Evolutionary conservation across 2,797 vertebrate species (phyloP).

Genomic region (Coregonus sp.): DNA sequence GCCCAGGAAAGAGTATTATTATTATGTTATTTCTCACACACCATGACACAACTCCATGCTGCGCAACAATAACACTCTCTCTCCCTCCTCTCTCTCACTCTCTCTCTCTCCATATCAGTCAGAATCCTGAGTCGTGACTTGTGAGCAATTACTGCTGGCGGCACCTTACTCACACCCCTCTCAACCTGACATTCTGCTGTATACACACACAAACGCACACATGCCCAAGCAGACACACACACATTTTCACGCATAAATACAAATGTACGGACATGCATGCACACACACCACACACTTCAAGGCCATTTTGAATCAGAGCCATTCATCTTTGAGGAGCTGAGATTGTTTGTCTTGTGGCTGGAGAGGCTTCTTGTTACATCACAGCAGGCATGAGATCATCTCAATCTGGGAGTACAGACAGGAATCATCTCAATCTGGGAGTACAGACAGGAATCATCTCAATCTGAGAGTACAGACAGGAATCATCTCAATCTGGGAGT

Average conservation of each 20-base stretch:
- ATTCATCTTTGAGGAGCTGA: neutral
- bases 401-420: too few species aligned
- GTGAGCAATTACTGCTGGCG: constrained; percentile 6
- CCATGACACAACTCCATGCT: constrained; percentile 41
- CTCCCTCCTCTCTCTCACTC: too few species aligned
- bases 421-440: too few species aligned
- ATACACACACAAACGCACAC: neutral
- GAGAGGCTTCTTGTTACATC: neutral
- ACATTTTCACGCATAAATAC: too few species aligned
- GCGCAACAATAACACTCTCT: constrained; percentile 15
- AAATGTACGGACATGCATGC: too few species aligned
- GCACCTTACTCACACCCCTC: neutral
- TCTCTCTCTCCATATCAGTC: neutral
- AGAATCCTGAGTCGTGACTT: constrained; percentile 11
- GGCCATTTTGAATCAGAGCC: neutral
- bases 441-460: too few species aligned
- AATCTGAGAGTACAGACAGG: too few species aligned
- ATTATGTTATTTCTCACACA: constrained; percentile 34
- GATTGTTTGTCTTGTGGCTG: neutral
- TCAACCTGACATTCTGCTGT: neutral
- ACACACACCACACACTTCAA: neutral
- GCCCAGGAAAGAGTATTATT: neutral
- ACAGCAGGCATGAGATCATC: neutral
- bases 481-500: too few species aligned
- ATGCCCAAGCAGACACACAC: neutral